Base-by-base conservation (phyloP, 2,113 vertebrate species). In the Stegostoma tigrinum region DNA sequence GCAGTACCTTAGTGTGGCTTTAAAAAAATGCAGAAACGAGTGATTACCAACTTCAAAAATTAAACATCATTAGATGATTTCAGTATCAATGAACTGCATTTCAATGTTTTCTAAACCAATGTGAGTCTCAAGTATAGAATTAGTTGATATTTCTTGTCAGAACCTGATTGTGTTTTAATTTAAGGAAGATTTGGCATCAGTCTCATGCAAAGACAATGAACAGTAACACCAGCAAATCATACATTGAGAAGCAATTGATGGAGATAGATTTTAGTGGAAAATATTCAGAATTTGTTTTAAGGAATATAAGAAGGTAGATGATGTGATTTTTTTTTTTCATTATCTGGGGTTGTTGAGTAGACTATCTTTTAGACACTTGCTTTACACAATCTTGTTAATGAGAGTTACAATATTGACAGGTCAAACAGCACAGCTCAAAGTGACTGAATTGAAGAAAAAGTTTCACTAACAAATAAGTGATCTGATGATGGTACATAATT, bases 161-260 rank as follows among this genome's bases (percentile, higher is more conserved):
- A 27, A n/a, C 52, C 87, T 90, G 55, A 68, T 94, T 94, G 61
- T 94, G 23, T 70, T 70, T 94, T 68, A 94, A 70, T 94, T 68
- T 94, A 94, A 70, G 30, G 42, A 94, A 72, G 93, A 72, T 48
- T 24, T 48, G 70, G 27, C 24, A 70, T 14, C 93, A 94, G 34
- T 94, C 68, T 94, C 34, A 94, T 42, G 30, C 64, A 68, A 45
- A 42, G 64, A 30, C 64, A 68, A 42, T 68, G 64, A 94, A 55
- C 66, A 23, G 90, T 21, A 66, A 42, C 66, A 68, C 91, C 64
- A 68, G 91, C 66, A 94, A 93, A 66, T 64, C 38, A 27, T 68
- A 34, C 67, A 19, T 19, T 68, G n/a, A 42, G 34, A 94, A 68
- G n/a, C 68, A 68, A 94, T 94, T 94, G 42, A 68, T 66, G 89